Base-by-base conservation (phyloP, 2,888 invertebrate genomes). In the Podabrus alpinus region DNA sequence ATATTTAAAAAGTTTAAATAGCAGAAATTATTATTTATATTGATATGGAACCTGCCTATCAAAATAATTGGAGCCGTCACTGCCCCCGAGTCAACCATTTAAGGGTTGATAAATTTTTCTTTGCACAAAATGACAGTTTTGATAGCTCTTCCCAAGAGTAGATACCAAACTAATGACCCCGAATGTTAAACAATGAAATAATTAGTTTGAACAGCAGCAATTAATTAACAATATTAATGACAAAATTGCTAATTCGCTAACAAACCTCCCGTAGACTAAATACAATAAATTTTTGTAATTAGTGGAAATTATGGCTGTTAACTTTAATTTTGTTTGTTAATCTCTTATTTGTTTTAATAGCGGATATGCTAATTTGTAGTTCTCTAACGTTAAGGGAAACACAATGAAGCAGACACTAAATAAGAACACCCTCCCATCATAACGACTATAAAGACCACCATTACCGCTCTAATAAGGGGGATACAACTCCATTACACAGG, bases 341-440 rank as follows among this genome's bases (percentile, higher is more conserved):
- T 68, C 68, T 60, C 60, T 59, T 66, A 70, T 72, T 76, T 72
- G 77, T 73, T 76, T 45, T 73, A 73, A 73, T 72, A 75, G 70
- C 73, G 72, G 80, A 79, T 80, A 81, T 81, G 83, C 84, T 83
- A 83, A 84, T 84, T 84, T 83, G 80, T 81, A 80, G 80, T 80
- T 81, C 81, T 81, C 80, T 80, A 77, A 77, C 79, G 77, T 76
- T 80, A 78, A 78, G 80, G 81, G 81, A 81, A 81, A 82, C 81
- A 84, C 84, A 84, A 83, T 84, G 83, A 84, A 83, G 84, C 84
- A 84, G 84, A 83, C 84, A 84, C 84, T 85, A 84, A 84, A 85
- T 84, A 85, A 85, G 85, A 83, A 81, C 83, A 81, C 83, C 80
- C 79, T 79, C 82, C 80, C 81, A 81, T 83, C 83, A 80, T 82